A percentile compares a stretch with the other conserved stretches of the same genome.
Conservation (phyloP, 1,140 invertebrate species). For the Whitmania pigra region DNA sequence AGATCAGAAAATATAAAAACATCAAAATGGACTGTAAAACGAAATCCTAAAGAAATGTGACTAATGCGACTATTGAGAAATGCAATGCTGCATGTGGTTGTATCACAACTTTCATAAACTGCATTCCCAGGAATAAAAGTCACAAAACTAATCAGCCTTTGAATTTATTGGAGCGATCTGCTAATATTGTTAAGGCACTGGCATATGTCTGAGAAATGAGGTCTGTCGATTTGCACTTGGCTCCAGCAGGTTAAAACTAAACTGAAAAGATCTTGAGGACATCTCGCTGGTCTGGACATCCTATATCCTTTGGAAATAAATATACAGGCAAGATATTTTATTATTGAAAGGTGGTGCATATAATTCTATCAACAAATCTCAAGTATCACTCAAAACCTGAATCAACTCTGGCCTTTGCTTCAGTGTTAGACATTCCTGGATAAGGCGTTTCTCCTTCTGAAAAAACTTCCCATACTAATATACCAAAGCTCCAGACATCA, state of each 20-base stretch:
- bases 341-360: too few relatives aligned
- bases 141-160: too few relatives aligned
- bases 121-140: too few relatives aligned
- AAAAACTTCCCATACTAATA: slow-evolving; percentile 93
- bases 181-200: neutral
- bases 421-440: slow-evolving; percentile 55
- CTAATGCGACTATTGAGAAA: too few relatives aligned
- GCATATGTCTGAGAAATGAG: neutral
- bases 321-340: too few relatives aligned
- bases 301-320: neutral
- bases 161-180: neutral
- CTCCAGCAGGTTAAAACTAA: neutral
- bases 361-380: too few relatives aligned
- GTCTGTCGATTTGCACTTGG: neutral
- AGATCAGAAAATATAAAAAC: too few relatives aligned
- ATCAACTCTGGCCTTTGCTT: slow-evolving; percentile 73
- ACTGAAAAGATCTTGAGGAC: neutral
- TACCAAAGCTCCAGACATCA: slow-evolving; percentile 96
- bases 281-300: neutral
- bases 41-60: too few relatives aligned
- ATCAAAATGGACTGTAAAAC: too few relatives aligned
- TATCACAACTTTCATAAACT: too few relatives aligned
- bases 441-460: slow-evolving; percentile 83
- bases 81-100: too few relatives aligned
- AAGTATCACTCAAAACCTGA: slow-evolving; percentile 48